These are phyloP conservation scores for Brachyalestes nurse DNA, from an alignment of 2,797 vertebrate species.

Conservation along the genomic window DNA sequence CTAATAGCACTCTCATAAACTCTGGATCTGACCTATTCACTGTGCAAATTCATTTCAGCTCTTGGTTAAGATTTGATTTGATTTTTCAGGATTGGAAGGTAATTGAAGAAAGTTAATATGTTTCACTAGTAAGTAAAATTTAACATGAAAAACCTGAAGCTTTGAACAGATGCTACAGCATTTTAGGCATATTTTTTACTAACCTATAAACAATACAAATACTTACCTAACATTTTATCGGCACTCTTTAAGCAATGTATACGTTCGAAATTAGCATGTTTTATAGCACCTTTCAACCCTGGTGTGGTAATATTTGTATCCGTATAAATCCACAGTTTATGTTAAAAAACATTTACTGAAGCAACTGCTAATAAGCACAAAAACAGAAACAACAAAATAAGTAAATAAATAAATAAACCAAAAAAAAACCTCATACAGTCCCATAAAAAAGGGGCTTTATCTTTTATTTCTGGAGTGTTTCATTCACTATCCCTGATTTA, in stretches of 20 bases:
- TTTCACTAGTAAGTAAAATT: too few species aligned
- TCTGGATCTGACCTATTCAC: constrained; percentile 1
- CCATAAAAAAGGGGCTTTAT: background rate
- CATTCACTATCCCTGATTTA: background rate
- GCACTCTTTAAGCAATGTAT: background rate
- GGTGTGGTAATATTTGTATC: background rate
- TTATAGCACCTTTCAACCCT: background rate
- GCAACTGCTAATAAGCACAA: background rate
- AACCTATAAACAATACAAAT: too few species aligned
- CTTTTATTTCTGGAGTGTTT: background rate
- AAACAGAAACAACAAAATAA: background rate
- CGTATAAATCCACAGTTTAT: background rate
- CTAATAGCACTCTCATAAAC: constrained; percentile 39
- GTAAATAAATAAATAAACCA: background rate
- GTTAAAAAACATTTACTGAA: background rate
- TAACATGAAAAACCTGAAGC: background rate
- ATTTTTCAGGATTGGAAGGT: background rate
- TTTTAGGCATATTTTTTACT: background rate
- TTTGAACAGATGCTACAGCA: background rate
- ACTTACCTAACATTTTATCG: background rate
- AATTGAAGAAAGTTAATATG: background rate
- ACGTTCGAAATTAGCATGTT: background rate
- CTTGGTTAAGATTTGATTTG: background rate
- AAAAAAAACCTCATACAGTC: background rate
- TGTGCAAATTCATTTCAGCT: constrained; percentile 3